Conservation (phyloP, 2,113 vertebrate genomes). For the Toxostoma redivivum region DNA sequence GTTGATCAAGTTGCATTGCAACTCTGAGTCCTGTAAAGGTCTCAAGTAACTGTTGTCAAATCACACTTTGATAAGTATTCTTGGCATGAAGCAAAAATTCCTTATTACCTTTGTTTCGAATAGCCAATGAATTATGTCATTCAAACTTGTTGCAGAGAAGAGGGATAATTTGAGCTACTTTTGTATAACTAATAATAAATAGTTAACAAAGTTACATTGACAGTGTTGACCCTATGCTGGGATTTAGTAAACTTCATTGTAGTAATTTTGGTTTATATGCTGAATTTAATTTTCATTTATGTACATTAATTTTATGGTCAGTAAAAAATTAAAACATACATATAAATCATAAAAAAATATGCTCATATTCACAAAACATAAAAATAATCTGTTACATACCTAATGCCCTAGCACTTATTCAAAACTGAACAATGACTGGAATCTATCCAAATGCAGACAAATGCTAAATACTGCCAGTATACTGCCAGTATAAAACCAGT, state of each 20-base stretch:
- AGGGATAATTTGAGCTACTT: neutral
- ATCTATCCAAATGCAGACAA: constrained; percentile 26
- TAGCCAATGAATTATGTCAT: neutral
- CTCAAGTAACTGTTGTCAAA: neutral
- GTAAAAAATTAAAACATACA: neutral
- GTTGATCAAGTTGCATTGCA: neutral
- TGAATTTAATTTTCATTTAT: neutral
- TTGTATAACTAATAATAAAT: neutral
- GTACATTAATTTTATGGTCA: neutral
- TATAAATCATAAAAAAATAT: neutral
- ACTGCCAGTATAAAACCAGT: constrained; percentile 51
- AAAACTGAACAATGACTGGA: constrained; percentile 59
- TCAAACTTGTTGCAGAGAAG: neutral
- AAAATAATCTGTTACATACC: neutral
- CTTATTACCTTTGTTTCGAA: neutral
- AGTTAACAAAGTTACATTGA: neutral
- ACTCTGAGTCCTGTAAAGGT: neutral
- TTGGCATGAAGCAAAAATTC: neutral
- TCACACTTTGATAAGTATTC: neutral
- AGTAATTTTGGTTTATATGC: neutral
- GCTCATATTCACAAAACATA: neutral
- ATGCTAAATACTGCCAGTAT: constrained; percentile 19
- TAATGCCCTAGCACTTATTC: constrained; percentile 8
- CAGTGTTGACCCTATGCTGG: neutral
- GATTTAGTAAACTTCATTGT: neutral